Evolutionary conservation across 1,140 invertebrate species (phyloP).

Genomic region (Nixonia krombeini): DNA sequence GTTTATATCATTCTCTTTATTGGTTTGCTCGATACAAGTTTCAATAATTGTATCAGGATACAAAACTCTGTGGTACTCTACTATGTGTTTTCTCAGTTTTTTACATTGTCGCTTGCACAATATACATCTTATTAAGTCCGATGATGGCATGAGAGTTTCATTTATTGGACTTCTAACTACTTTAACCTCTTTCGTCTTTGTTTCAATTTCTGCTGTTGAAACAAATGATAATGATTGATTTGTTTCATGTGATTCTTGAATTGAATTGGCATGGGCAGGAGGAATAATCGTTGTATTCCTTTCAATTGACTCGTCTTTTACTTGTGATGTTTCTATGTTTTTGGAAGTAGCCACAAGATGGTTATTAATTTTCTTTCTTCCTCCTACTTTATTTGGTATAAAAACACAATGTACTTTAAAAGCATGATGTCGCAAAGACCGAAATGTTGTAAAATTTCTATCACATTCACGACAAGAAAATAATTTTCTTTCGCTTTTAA

Average conservation of each 20-base stretch:
- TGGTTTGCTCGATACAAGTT: constrained; percentile 24
- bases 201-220: not conserved
- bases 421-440: constrained; percentile 49
- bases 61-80: constrained; percentile 63
- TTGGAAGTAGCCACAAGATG: too few species aligned
- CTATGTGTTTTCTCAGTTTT: constrained; percentile 57
- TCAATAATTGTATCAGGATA: constrained; percentile 37
- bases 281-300: too few species aligned
- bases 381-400: constrained; percentile 26
- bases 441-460: constrained; percentile 50
- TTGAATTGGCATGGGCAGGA: too few species aligned
- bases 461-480: constrained; percentile 59
- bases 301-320: too few species aligned
- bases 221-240: too few species aligned
- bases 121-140: constrained; percentile 36
- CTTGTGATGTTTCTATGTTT: too few species aligned
- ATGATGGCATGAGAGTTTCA: not conserved
- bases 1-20: too few species aligned
- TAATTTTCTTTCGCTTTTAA: constrained; percentile 48
- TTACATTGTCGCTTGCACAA: constrained; percentile 55
- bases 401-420: constrained; percentile 53
- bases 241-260: too few species aligned
- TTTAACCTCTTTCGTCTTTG: not conserved
- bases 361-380: too few species aligned
- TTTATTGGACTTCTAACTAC: not conserved